These are phyloP conservation scores for Lottia scabra DNA, from an alignment of 2,888 invertebrate genomes.

Conservation along the genomic window DNA sequence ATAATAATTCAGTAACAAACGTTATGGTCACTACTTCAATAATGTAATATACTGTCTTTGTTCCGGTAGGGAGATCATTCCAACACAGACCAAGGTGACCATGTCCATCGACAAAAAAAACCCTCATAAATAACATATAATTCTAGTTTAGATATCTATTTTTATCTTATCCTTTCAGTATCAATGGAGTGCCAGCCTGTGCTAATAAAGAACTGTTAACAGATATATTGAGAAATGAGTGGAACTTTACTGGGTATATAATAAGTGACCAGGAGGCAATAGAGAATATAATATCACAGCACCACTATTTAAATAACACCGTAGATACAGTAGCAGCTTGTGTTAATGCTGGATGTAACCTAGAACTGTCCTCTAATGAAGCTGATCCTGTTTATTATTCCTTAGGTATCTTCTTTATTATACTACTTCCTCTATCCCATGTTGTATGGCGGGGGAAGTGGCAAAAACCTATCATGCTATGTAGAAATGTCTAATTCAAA, in stretches of 20 bases:
- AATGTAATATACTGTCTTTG: too few relatives aligned
- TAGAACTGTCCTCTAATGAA: conserved; percentile 39
- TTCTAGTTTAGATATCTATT: neutral
- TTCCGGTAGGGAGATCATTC: too few relatives aligned
- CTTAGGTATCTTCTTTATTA: conserved; percentile 12
- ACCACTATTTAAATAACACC: conserved; percentile 47
- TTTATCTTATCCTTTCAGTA: conserved; percentile 37
- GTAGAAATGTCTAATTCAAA: too few relatives aligned
- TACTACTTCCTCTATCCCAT: too few relatives aligned
- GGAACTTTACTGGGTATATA: conserved; percentile 60
- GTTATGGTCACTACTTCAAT: too few relatives aligned
- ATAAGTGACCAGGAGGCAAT: conserved; percentile 62
- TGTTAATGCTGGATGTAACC: conserved; percentile 49
- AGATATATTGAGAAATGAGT: conserved; percentile 51
- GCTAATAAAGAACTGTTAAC: conserved; percentile 53
- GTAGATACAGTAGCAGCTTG: conserved; percentile 45
- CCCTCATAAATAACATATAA: neutral
- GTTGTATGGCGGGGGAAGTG: too few relatives aligned
- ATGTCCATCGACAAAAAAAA: too few relatives aligned
- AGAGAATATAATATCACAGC: conserved; percentile 45
- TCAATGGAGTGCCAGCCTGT: conserved; percentile 62
- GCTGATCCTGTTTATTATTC: conserved; percentile 17
- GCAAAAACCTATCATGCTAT: too few relatives aligned
- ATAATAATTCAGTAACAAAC: too few relatives aligned
- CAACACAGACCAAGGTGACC: too few relatives aligned